Base-by-base conservation (phyloP, 2,113 vertebrate species). In the Periophthalmodon schlosseri region DNA sequence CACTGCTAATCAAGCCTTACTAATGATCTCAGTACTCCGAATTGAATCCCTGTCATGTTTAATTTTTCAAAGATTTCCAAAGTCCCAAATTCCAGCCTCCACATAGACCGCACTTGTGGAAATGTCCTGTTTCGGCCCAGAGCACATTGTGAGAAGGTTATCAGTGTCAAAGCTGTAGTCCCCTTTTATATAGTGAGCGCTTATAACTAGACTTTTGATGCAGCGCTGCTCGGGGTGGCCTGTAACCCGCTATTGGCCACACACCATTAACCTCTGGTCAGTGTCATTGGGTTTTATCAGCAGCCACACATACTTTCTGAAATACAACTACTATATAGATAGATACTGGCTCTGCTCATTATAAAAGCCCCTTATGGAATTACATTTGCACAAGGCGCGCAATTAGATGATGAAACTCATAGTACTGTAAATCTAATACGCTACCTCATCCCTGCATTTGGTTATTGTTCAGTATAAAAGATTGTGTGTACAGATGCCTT, bases 211-310 rank as follows among this genome's bases (percentile, higher is more conserved):
- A 68, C 67, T 58, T 65, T 47, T 70, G 81, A 74, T 36, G 73
- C 69, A 36, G 76, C 33, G 1, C 73, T 39, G 70, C 66, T 49
- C 66, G 28, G 65, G 61, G 61, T 76, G 76, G 73, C 73, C 76
- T 49, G 64, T 72, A 77, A 72, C 76, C 79, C 75, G 72, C 75
- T 28, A 64, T 61, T 68, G 81, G 84, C 81, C 77, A 85, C 78
- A 76, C 83, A 69, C 75, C 78, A 87, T 89, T 88, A 89, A 87
- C 84, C 83, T 82, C 69, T 14, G 15, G 70, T 84, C 76, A 69
- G 68, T 24, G 28, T 76, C 24, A 52, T 52, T 47, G 49, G 39
- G 68, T 76, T 86, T 81, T 65, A 83, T 87, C 83, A 70, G 68
- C 65, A 65, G 11, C 68, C 73, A 79, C 75, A 74, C 84, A 73